Percentiles rank a stretch among this genome's conserved stretches.
Conservation (phyloP, 2,888 invertebrate genomes). For the Bedellia somnulentella region DNA sequence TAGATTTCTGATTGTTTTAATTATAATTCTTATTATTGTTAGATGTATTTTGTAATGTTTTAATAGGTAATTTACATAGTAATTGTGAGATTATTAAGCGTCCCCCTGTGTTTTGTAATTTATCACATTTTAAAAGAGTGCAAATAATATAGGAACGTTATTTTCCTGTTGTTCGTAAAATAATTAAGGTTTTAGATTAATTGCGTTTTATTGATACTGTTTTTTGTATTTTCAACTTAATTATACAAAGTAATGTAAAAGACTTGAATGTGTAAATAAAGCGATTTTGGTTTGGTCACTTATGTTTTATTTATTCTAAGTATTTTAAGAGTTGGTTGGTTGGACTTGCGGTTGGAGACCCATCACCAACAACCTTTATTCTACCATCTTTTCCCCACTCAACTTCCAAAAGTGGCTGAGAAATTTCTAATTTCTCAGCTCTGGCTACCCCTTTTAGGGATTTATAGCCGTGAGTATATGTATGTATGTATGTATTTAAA, state of each 20-base stretch:
- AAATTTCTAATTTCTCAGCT: too few relatives aligned
- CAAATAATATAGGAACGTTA: constrained; percentile 61
- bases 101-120: constrained; percentile 54
- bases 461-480: too few relatives aligned
- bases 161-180: constrained; percentile 54
- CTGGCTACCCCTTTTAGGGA: too few relatives aligned
- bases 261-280: constrained; percentile 48
- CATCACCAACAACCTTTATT: too few relatives aligned
- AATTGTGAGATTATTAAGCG: constrained; percentile 42
- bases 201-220: constrained; percentile 47
- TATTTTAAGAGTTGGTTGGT: too few relatives aligned
- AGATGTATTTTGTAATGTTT: constrained; percentile 54
- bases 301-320: constrained; percentile 2
- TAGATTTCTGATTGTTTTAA: constrained; percentile 22
- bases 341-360: too few relatives aligned
- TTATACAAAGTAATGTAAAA: constrained; percentile 51
- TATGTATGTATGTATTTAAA: too few relatives aligned
- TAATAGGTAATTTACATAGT: constrained; percentile 55
- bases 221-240: constrained; percentile 44
- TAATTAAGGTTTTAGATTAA: constrained; percentile 55
- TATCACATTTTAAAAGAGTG: constrained; percentile 55
- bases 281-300: constrained; percentile 52
- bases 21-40: constrained; percentile 40
- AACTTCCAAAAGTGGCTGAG: too few relatives aligned
- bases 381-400: too few relatives aligned